Percentiles rank a stretch among this genome's conserved stretches.
These are phyloP conservation scores for Hofmannophila pseudospretella DNA, from an alignment of 2,888 invertebrate species.

Conservation along the genomic window DNA sequence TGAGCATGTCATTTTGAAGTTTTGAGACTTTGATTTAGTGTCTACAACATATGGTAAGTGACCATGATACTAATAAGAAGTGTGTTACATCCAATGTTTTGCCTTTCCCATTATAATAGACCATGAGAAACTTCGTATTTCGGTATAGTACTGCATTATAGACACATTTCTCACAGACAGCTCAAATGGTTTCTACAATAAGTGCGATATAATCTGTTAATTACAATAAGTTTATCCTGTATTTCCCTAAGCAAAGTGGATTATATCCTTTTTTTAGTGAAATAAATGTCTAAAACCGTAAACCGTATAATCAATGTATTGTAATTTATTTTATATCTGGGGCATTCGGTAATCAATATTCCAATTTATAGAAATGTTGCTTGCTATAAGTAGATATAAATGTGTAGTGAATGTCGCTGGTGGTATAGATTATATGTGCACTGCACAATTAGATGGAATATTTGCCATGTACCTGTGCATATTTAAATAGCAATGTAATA, in stretches of 20 bases:
- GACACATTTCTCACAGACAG: not conserved
- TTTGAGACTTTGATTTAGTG: constrained; percentile 20
- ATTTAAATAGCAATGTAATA: too few species aligned
- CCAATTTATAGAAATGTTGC: constrained; percentile 28
- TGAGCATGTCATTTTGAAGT: constrained; percentile 14
- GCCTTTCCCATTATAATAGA: not conserved
- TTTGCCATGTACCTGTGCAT: constrained; percentile 33
- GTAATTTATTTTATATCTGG: constrained; percentile 22
- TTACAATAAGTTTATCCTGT: too few species aligned
- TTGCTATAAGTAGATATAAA: constrained; percentile 34
- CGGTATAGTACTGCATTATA: constrained; percentile 1
- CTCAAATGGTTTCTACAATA: not conserved
- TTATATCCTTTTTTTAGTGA: too few species aligned
- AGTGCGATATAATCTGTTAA: constrained; percentile 4
- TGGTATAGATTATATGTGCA: constrained; percentile 34
- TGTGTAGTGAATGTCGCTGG: constrained; percentile 49
- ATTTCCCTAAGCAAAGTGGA: too few species aligned
- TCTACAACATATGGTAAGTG: constrained; percentile 26
- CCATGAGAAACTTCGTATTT: not conserved
- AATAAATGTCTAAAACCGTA: too few species aligned
- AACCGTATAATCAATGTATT: too few species aligned
- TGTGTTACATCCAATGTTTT: not conserved
- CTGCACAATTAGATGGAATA: constrained; percentile 29
- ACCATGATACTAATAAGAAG: constrained; percentile 3
- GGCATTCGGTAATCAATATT: constrained; percentile 41